Evolutionary conservation across 1,140 invertebrate species (phyloP).

Genomic region (Ostrea edulis): DNA sequence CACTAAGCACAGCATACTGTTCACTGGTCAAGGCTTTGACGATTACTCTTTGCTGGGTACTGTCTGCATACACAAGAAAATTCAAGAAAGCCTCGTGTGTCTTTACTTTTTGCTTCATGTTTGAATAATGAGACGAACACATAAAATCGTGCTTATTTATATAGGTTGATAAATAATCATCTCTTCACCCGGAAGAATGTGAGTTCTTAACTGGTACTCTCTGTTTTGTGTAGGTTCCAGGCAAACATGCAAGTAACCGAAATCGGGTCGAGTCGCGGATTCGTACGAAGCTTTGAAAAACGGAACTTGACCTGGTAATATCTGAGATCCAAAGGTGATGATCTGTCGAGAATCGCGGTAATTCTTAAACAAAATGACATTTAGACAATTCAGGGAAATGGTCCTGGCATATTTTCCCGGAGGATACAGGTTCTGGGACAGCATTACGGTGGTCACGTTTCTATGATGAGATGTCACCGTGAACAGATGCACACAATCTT

Average conservation of each 20-base stretch:
- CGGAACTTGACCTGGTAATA: slow-evolving; percentile 43
- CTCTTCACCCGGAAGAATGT: slow-evolving; percentile 49
- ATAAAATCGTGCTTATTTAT: slow-evolving; percentile 1
- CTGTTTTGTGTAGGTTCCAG: slow-evolving; percentile 42
- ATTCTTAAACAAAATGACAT: slow-evolving; percentile 54
- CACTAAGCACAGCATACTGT: slow-evolving; percentile 22
- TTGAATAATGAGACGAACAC: slow-evolving; percentile 27
- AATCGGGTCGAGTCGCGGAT: slow-evolving; percentile 37
- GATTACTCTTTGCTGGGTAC: slow-evolving; percentile 13
- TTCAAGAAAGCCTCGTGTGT: slow-evolving; percentile 16
- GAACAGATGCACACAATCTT: slow-evolving; percentile 39
- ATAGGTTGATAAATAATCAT: slow-evolving; percentile 45
- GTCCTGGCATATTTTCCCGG: slow-evolving; percentile 50
- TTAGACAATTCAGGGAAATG: slow-evolving; percentile 53
- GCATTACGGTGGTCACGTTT: slow-evolving; percentile 36
- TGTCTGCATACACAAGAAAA: slow-evolving; percentile 6
- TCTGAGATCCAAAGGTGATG: slow-evolving; percentile 50
- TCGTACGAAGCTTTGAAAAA: slow-evolving; percentile 47
- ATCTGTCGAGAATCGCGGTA: slow-evolving; percentile 52
- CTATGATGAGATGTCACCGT: slow-evolving; percentile 39
- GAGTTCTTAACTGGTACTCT: slow-evolving; percentile 48
- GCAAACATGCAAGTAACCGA: slow-evolving; percentile 47
- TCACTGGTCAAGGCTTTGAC: slow-evolving; percentile 33
- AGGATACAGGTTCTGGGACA: slow-evolving; percentile 49
- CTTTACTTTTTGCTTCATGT: slow-evolving; percentile 23